Percentiles rank a stretch among this genome's conserved stretches.
Conservation (phyloP, 2,113 vertebrate species). For the Marcusenius ussheri region DNA sequence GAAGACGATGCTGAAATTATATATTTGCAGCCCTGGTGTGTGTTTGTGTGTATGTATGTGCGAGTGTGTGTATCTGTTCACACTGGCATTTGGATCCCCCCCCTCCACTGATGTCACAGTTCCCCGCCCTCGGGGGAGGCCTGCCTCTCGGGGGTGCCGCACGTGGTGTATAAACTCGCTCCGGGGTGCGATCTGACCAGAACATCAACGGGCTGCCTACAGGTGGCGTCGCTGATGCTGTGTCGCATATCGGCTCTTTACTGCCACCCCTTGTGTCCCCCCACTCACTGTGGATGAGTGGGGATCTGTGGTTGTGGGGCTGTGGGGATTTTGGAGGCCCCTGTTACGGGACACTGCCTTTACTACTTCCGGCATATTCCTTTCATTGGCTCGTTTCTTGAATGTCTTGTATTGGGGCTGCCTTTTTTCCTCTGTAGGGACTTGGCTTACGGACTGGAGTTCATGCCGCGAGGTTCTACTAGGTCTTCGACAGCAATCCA, state of each 20-base stretch:
- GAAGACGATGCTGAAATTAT: not conserved
- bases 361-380: not conserved
- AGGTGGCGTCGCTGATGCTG: not conserved
- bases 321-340: not conserved
- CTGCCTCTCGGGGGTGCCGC: not conserved
- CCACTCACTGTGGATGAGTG: not conserved
- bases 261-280: not conserved
- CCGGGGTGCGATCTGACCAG: not conserved
- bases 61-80: not conserved
- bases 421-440: not conserved
- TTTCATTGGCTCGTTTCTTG: not conserved
- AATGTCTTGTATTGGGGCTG: not conserved
- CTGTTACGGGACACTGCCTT: not conserved
- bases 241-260: not conserved
- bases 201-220: not conserved
- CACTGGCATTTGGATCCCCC: not conserved
- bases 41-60: slow-evolving; percentile 15
- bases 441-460: not conserved
- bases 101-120: not conserved
- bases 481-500: not conserved
- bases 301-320: not conserved
- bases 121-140: not conserved
- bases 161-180: not conserved
- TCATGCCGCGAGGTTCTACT: not conserved
- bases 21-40: not conserved